A percentile compares a stretch with the other conserved stretches of the same genome.
Conservation (phyloP, 2,113 vertebrate genomes). For the Elephantulus edwardii region DNA sequence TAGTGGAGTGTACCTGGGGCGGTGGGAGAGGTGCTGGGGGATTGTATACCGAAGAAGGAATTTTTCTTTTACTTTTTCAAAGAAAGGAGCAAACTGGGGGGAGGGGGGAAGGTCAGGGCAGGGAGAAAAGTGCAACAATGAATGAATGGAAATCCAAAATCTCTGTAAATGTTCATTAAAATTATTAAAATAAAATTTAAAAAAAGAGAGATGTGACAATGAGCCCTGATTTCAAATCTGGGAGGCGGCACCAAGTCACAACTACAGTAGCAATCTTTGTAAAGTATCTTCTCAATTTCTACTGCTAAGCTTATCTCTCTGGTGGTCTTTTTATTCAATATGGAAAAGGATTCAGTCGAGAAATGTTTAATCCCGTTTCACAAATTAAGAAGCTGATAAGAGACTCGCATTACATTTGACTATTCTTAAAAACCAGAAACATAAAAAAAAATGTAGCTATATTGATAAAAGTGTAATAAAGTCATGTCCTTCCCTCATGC, state of each 20-base stretch:
- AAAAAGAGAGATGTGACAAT: too few species aligned
- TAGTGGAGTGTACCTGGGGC: too few species aligned
- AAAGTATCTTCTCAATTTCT: background rate
- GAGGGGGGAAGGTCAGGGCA: too few species aligned
- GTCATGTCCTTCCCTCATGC: background rate
- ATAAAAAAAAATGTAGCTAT: background rate
- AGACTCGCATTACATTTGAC: background rate
- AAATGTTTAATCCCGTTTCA: too few species aligned
- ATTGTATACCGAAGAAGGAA: too few species aligned
- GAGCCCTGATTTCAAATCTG: background rate
- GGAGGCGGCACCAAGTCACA: background rate
- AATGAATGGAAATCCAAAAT: too few species aligned
- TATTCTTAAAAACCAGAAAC: background rate
- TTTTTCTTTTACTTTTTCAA: too few species aligned
- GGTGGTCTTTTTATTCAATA: accelerated
- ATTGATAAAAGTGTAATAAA: background rate
- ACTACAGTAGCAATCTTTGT: accelerated
- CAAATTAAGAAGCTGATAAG: background rate
- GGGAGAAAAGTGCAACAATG: too few species aligned
- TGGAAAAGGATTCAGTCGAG: background rate
- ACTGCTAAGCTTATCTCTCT: background rate
- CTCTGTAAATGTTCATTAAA: too few species aligned
- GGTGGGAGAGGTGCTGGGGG: too few species aligned
- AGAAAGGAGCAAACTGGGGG: too few species aligned
- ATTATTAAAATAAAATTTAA: too few species aligned